phyloP scores from a whole-genome alignment of 2,113 vertebrate species.

The Ammodytes marinus region DNA sequence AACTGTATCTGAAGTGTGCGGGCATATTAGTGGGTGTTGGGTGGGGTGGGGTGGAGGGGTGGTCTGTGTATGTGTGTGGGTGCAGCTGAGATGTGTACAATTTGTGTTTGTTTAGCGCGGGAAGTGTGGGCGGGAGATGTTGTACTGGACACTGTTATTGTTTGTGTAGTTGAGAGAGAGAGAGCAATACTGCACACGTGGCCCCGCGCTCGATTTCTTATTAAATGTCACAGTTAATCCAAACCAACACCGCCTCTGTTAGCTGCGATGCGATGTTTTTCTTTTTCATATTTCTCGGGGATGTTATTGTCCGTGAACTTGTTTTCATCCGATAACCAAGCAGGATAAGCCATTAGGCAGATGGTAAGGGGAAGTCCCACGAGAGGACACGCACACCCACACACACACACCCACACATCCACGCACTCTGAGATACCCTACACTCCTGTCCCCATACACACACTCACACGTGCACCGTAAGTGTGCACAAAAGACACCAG shows the following conservation, averaged over 20 bases:
- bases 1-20: slow-evolving; percentile 19
- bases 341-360: slow-evolving; percentile 84
- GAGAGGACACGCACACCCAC: slow-evolving; percentile 59
- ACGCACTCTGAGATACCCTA: slow-evolving; percentile 53
- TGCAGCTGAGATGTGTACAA: slow-evolving; percentile 32
- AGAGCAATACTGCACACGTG: slow-evolving; percentile 6
- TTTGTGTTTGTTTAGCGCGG: slow-evolving; percentile 51
- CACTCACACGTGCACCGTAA: slow-evolving; percentile 60
- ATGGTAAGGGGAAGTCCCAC: slow-evolving; percentile 81
- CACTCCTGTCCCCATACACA: slow-evolving; percentile 65
- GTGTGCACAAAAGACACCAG: slow-evolving; percentile 74
- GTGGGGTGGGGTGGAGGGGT: background rate
- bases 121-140: slow-evolving; percentile 19
- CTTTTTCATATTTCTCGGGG: slow-evolving; percentile 6
- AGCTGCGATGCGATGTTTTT: slow-evolving; percentile 31
- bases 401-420: slow-evolving; percentile 50
- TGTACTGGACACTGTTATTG: slow-evolving; percentile 30
- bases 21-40: background rate
- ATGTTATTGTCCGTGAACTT: slow-evolving; percentile 77
- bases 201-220: slow-evolving; percentile 7
- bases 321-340: slow-evolving; percentile 81
- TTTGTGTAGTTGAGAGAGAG: background rate
- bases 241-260: slow-evolving; percentile 4
- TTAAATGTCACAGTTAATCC: slow-evolving; percentile 30
- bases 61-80: background rate